Percentiles rank a stretch among this genome's conserved stretches.
These are phyloP conservation scores for Chaitophorus viminalis DNA, from an alignment of 2,888 invertebrate genomes.

Conservation along the genomic window DNA sequence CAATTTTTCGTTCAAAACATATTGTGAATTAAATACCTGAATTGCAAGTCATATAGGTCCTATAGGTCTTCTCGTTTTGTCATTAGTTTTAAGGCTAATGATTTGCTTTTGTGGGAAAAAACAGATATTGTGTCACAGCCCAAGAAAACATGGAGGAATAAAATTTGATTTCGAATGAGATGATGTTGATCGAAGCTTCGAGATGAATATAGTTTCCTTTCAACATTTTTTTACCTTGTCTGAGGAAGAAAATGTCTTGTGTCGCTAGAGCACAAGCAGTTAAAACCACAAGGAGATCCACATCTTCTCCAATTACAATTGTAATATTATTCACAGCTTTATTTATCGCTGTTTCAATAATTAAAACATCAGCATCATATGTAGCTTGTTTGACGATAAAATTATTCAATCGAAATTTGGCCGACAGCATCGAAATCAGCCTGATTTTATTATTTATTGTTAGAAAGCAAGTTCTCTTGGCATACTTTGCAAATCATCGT, in stretches of 20 bases:
- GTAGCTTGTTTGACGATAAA: slow-evolving; percentile 64
- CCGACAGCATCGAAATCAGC: slow-evolving; percentile 64
- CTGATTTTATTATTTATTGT: slow-evolving; percentile 63
- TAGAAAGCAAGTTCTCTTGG: slow-evolving; percentile 63
- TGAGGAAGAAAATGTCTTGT: slow-evolving; percentile 63
- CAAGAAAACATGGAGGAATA: slow-evolving; percentile 62
- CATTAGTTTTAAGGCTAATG: too few relatives aligned
- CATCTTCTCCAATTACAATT: slow-evolving; percentile 64
- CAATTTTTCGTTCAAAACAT: too few relatives aligned
- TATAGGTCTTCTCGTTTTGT: too few relatives aligned
- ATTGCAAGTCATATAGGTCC: too few relatives aligned
- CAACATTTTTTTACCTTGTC: slow-evolving; percentile 62
- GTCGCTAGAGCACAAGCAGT: background rate
- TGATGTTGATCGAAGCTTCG: slow-evolving; percentile 25
- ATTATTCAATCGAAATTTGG: slow-evolving; percentile 58
- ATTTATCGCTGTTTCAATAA: slow-evolving; percentile 62
- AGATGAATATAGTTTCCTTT: slow-evolving; percentile 45
- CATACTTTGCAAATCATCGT: too few relatives aligned
- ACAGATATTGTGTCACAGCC: too few relatives aligned
- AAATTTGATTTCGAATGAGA: slow-evolving; percentile 39
- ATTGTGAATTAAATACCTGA: too few relatives aligned
- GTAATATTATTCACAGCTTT: slow-evolving; percentile 22
- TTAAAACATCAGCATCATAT: slow-evolving; percentile 64
- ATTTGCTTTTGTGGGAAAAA: slow-evolving; percentile 17
- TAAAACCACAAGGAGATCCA: slow-evolving; percentile 65